These are phyloP conservation scores for Spongilla lacustris DNA, from an alignment of 37 sponge, comb jelly and placozoan genomes.

Conservation along the genomic window DNA sequence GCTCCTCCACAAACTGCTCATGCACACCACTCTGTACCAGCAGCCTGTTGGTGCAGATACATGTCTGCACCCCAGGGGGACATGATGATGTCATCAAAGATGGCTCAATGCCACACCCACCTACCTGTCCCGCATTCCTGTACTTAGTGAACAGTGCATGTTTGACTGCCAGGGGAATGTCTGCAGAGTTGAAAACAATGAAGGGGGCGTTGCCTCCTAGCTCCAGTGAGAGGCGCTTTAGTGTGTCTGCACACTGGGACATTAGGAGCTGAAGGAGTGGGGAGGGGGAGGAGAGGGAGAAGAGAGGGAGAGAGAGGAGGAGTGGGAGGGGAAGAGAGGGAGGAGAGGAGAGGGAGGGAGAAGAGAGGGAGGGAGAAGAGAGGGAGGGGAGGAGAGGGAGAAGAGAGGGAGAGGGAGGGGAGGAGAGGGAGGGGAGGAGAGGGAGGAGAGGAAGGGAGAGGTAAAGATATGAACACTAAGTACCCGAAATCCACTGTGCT, in stretches of 20 bases:
- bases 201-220: constrained; percentile 97
- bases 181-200: constrained; percentile 94
- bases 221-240: constrained; percentile 89
- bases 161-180: constrained; percentile 74
- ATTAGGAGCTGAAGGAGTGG: constrained; percentile 55
- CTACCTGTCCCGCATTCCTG: constrained; percentile 85
- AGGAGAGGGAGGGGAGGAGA: too few species aligned
- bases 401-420: not conserved
- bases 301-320: not conserved
- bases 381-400: too few species aligned
- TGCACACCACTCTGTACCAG: constrained; percentile 84
- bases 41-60: constrained; percentile 70
- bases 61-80: not conserved
- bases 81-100: not conserved
- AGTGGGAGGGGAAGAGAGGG: not conserved
- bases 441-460: not conserved
- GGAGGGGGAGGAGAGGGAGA: not conserved
- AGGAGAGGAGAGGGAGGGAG: too few species aligned
- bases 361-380: too few species aligned
- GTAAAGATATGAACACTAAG: too few species aligned
- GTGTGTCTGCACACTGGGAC: constrained; percentile 63
- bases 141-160: constrained; percentile 84
- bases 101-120: not conserved
- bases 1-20: constrained; percentile 73
- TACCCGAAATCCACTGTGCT: too few species aligned